Base-by-base conservation (phyloP, 2,888 invertebrate genomes). In the Fragum whitleyi region DNA sequence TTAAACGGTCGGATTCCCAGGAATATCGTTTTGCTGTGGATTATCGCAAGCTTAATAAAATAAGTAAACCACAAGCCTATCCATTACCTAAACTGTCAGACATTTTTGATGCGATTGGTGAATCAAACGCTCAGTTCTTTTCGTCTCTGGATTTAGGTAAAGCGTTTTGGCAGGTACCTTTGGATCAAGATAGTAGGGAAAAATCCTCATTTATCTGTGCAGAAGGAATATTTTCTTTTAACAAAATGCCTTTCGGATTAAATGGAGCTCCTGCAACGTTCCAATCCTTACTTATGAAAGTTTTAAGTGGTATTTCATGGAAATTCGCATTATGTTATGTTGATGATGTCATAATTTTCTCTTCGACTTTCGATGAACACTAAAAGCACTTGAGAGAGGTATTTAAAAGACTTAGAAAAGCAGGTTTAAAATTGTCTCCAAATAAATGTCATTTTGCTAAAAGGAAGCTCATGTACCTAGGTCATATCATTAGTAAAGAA, bases 291-390 rank as follows among this genome's bases (percentile, higher is more conserved):
- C 84, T 86, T 81, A 67, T 80, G 21, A 59, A 74, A 7, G 73
- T 85, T 21, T 57, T 88, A 9, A 62, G 68, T 32, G 81, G 79
- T 16, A 32, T 87, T 6, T 80, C 73, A 16, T 85, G 85, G 79
- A 77, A 80, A 69, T 77, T 67, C 42, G 79, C 55, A 0, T 51
- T 86, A 14, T 70, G 76, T 23, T 88, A 84, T 65, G 39, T 85
- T 5, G 84, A 86, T 72, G 86, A 88, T 53, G 79, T 87, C 16
- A 32, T 86, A 11, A 75, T n/a, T n/a, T n/a, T n/a, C n/a, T n/a
- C n/a, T n/a, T n/a, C n/a, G n/a, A n/a, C n/a, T n/a, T n/a, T n/a
- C 86, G 76, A 81, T n/a, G 62, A 59, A 11, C 86, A 87, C 71
- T 36, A 86, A 3, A 5, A 74, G 28, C 83, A 86, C 53, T 36